These are phyloP conservation scores for Dryoscopus gambensis DNA, from an alignment of 2,113 vertebrate species.

Conservation along the genomic window DNA sequence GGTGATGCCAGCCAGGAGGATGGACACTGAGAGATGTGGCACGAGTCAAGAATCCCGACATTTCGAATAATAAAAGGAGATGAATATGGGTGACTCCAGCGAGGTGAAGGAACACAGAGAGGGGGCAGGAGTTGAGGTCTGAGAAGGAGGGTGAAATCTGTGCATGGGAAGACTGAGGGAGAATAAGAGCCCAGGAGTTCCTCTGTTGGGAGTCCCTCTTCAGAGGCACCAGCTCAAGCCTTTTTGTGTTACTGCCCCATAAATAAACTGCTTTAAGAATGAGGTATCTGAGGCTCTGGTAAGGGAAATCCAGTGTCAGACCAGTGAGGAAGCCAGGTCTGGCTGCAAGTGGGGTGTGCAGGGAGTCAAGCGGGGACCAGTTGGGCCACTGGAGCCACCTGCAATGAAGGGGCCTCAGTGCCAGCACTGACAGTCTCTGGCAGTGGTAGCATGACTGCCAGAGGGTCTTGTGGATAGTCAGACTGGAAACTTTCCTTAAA, in stretches of 20 bases:
- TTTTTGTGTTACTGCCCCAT: background rate
- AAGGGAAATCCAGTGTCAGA: background rate
- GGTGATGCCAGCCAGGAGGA: background rate
- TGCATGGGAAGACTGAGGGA: too few relatives aligned
- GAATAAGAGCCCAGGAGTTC: too few relatives aligned
- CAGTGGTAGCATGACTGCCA: background rate
- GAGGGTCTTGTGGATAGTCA: background rate
- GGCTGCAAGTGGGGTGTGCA: background rate
- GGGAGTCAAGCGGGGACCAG: background rate
- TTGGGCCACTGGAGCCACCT: background rate
- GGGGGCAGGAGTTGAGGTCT: background rate
- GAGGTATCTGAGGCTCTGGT: too few relatives aligned
- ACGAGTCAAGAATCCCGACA: fast-evolving
- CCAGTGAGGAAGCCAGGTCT: background rate
- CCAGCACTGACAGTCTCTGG: background rate
- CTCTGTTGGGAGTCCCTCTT: background rate
- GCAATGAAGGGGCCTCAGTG: background rate
- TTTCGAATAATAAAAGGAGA: background rate
- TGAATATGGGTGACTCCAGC: background rate
- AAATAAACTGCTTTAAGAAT: background rate
- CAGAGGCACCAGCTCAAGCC: background rate
- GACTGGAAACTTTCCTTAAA: background rate
- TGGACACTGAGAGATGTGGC: fast-evolving
- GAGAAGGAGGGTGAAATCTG: background rate
- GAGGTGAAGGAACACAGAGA: background rate